Base-by-base conservation (phyloP, 2,888 invertebrate genomes). In the Tetanocera ferruginea region DNA sequence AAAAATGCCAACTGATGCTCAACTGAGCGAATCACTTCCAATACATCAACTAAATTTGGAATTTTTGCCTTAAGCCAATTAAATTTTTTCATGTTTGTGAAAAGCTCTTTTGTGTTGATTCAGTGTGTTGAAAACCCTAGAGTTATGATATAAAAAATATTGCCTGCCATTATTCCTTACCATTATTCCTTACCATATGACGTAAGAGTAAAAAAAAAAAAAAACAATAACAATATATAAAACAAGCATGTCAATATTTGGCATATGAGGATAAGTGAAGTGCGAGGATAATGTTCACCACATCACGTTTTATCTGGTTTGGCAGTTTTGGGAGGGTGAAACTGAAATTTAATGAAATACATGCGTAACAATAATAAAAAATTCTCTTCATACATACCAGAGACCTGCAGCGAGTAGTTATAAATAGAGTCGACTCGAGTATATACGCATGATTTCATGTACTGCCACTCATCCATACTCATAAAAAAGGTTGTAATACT, bases 261-360 rank as follows among this genome's bases (percentile, higher is more conserved):
- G 49, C 43, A 49, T 69, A 23, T 51, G 25, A 25, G 69, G 69
- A 69, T 69, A 69, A 69, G 69, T 51, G 51, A 19, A 60, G 25
- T 60, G 11, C 60, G 25, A 11, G 28, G 60, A 14, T 11, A 60
- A 8, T 9, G 28, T 60, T 17, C 14, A 17, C 25, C 25, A 28
- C 25, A 25, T 60, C 28, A 60, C 60, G 23, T 23, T 60, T 23
- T 57, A 57, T 11, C 23, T 11, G 14, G 14, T 34, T 34, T n/a
- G 2, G 25, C 23, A 17, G 19, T 14, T 66, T 19, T 67, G n/a
- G 8, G 19, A 34, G 67, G 67, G 67, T 67, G 43, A 43, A 19
- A 43, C 43, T 14, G 19, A 14, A 67, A 67, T 43, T 57, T 19
- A 57, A 57, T 57, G 57, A 66, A 37, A 66, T 34, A 31, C 34